Percentiles rank a stretch among this genome's conserved stretches.
phyloP scores from a whole-genome alignment of 2,113 vertebrate genomes.

The Ameiurus melas region DNA sequence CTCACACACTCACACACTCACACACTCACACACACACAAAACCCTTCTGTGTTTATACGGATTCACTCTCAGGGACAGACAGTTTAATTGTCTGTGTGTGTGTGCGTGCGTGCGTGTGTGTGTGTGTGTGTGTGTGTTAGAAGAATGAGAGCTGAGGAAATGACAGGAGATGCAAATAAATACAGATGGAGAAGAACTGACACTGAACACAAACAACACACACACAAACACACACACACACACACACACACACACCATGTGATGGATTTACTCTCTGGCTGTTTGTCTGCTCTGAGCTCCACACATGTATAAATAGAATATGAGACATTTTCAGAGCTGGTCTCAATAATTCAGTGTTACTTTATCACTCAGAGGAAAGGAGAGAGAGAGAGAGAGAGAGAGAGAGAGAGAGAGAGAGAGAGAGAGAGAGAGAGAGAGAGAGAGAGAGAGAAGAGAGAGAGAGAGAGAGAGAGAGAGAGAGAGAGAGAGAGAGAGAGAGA shows the following conservation, averaged over 20 bases:
- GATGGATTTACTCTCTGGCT: conserved; percentile 23
- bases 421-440: background rate
- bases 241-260: conserved; percentile 1
- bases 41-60: no score
- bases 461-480: background rate
- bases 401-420: background rate
- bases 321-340: conserved; percentile 59
- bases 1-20: no score
- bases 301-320: conserved; percentile 63
- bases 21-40: no score
- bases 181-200: conserved; percentile 40
- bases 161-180: conserved; percentile 34
- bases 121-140: conserved; percentile 3
- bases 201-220: conserved; percentile 28
- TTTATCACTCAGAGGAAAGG: conserved; percentile 30
- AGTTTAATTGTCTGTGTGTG: background rate
- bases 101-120: conserved; percentile 5
- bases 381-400: background rate
- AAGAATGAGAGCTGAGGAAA: conserved; percentile 9
- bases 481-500: background rate
- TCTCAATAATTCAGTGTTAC: conserved; percentile 65
- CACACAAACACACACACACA: conserved; percentile 1
- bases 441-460: background rate
- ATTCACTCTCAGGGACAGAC: no score
- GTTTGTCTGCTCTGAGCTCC: conserved; percentile 14